Evolutionary conservation across 2,113 vertebrate genomes (phyloP), one percentile per base, ranked within the genome.

Genomic region (Eurystomus gularis): DNA sequence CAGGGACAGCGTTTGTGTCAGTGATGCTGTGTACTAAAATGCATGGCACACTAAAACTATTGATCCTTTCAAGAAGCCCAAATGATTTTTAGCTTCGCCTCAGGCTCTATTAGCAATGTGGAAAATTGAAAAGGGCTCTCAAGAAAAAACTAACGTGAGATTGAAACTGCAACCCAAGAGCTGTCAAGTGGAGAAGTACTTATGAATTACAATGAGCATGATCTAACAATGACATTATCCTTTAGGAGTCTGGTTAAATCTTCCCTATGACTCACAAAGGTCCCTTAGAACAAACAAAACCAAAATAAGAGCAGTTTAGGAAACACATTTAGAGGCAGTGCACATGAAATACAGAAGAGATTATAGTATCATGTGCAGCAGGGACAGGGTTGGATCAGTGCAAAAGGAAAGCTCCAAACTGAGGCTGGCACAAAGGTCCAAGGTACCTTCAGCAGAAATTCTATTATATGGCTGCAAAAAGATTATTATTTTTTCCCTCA

Each of bases 121-220:
- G 76, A 82, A 96, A 94, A 96, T 87, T 95, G 73, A 87, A 97
- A 97, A 82, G 57, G 58, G 33, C 61, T 87, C 82, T 91, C 68
- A 86, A 51, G 70, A 94, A 97, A 87, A 97, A 85, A 95, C 31
- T 71, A 75, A 35, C 11, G 0, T 20, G 49, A 83, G 72, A 86
- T 40, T 83, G 90, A 96, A 95, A 87, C 37, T 87, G 94, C 95
- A 75, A 64, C 62, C 54, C 14, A 94, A 91, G 66, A 72, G 51
- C 73, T 93, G 64, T 82, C 79, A 82, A 87, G 82, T 72, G 72
- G 70, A 90, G 84, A 96, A 95, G 93, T 73, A 76, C 40, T 91
- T 86, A 92, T 87, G 82, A 92, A 88, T 96, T 71, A 62, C 95
- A 92, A 95, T 83, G 64, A 92, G 48, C 6, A 10, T 84, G 85